Conservation (phyloP, 2,888 invertebrate genomes). For the Ceriagrion tenellum region DNA sequence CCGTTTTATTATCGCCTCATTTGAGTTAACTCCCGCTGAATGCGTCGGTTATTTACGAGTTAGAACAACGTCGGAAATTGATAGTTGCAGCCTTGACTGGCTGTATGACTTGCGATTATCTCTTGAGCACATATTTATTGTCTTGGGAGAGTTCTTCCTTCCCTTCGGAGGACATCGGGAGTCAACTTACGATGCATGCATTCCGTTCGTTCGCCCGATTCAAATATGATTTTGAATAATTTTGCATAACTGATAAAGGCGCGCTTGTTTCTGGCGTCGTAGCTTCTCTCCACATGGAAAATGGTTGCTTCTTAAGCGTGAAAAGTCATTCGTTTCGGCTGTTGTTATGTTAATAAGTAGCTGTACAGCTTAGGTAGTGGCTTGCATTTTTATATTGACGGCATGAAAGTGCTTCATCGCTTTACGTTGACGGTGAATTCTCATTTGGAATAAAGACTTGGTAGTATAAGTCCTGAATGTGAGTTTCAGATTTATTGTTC, state of each 20-base stretch:
- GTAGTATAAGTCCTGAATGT: no score
- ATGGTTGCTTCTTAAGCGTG: not conserved
- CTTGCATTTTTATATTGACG: not conserved
- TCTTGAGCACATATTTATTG: not conserved
- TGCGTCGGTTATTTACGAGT: not conserved
- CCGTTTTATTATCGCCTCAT: not conserved
- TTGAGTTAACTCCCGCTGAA: not conserved
- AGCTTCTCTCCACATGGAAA: not conserved
- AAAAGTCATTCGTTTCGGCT: not conserved
- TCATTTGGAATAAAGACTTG: no score
- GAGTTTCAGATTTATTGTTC: no score
- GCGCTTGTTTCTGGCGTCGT: not conserved
- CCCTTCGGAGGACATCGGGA: not conserved
- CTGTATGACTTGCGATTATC: constrained; percentile 31
- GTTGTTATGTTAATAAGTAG: not conserved
- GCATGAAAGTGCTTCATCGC: no score
- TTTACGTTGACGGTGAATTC: no score
- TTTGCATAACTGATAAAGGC: constrained; percentile 6
- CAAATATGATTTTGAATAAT: constrained; percentile 3
- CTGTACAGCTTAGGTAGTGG: not conserved
- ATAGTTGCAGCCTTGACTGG: not conserved
- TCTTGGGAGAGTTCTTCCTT: not conserved
- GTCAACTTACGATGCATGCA: constrained; percentile 15
- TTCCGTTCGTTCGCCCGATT: not conserved
- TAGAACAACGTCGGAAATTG: not conserved